Conservation (phyloP, 2,113 vertebrate genomes). For the Dasyornis broadbenti region DNA sequence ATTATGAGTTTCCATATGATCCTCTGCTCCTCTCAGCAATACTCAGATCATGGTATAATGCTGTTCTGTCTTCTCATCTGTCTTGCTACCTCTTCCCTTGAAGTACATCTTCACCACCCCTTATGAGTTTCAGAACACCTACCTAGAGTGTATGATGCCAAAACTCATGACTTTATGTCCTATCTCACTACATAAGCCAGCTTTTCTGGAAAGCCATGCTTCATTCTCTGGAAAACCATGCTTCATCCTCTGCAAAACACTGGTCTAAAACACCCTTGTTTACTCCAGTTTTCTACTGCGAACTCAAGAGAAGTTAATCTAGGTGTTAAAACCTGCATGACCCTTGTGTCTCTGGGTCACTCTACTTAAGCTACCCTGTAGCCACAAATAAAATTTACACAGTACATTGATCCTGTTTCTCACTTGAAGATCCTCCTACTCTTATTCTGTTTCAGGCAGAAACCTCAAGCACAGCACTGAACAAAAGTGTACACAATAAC, state of each 20-base stretch:
- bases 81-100: neutral
- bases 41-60: neutral
- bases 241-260: neutral
- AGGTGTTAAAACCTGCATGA: neutral
- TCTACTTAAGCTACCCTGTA: neutral
- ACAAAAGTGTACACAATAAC: neutral
- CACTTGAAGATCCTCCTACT: neutral
- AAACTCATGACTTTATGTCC: neutral
- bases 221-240: too few relatives aligned
- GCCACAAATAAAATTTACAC: neutral
- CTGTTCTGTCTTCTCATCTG: neutral
- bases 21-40: neutral
- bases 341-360: neutral
- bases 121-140: neutral
- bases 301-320: neutral
- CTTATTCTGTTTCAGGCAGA: neutral
- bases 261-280: neutral
- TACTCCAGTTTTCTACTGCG: neutral
- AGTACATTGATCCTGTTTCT: neutral
- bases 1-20: neutral
- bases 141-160: rapidly evolving
- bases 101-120: rapidly evolving
- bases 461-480: neutral
- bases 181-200: neutral
- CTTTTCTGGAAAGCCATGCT: neutral